Evolutionary conservation across 2,888 invertebrate genomes (phyloP).

Genomic region (Agrilus biguttatus): DNA sequence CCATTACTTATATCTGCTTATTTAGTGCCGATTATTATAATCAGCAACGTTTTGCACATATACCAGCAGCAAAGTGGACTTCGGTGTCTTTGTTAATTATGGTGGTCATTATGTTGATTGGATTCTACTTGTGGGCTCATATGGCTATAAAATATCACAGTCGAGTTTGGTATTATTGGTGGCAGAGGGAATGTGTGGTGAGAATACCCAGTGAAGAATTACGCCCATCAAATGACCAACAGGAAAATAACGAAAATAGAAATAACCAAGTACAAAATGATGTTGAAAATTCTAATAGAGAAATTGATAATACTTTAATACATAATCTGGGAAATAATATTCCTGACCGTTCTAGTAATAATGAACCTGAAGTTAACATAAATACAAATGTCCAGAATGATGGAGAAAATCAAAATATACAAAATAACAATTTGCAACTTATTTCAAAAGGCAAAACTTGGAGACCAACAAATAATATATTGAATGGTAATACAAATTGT

Average conservation of each 20-base stretch:
- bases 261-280: neutral
- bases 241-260: neutral
- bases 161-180: constrained; percentile 39
- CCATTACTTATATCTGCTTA: constrained; percentile 36
- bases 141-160: constrained; percentile 34
- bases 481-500: no score
- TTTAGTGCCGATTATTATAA: constrained; percentile 37
- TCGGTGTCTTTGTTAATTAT: constrained; percentile 33
- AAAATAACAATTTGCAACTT: no score
- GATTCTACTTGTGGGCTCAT: constrained; percentile 38
- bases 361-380: neutral
- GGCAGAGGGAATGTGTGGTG: constrained; percentile 38
- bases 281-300: neutral
- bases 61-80: constrained; percentile 35
- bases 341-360: neutral
- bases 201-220: constrained; percentile 10
- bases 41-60: constrained; percentile 30
- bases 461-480: no score
- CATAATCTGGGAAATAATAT: neutral
- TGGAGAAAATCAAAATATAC: no score
- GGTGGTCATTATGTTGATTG: constrained; percentile 35
- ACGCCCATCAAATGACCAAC: neutral
- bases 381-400: neutral
- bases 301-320: neutral
- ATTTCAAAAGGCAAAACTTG: no score